Evolutionary conservation across 2,797 vertebrate species (phyloP), one percentile per base, ranked within the genome.

Genomic region (Bufotes viridis): DNA sequence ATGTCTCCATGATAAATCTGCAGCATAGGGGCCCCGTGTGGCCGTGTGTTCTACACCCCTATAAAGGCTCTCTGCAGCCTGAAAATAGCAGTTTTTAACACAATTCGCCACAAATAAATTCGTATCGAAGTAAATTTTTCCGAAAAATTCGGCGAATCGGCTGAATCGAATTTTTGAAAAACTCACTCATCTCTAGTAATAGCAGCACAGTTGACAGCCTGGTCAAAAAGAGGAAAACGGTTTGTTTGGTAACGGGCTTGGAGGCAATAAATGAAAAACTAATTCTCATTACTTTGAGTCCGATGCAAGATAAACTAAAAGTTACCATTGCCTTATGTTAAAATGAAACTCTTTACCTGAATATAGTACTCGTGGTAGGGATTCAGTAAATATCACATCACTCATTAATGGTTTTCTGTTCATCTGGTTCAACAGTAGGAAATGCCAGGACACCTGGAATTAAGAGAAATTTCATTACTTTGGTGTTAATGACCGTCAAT

Each of bases 371-470:
- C 65, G 67, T 22, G 86, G 67, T 0, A 72, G 26, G 42, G 65
- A 60, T 10, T 86, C 78, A 78, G 61, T 69, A 88, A 61, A 82
- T 24, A 82, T 76, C 26, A 78, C 42, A 81, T 81, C 78, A 65
- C 2, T 72, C 60, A 67, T 20, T 34, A 58, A 57, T 80, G 57
- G 10, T 29, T 76, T 86, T 29, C 22, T 85, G 29, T 22, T 69
- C 70, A 15, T 53, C 34, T 87, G 70, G 53, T 88, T 87, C 55
- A 63, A 60, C 15, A 78, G 20, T 55, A 90, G 49, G 58, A 75
- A 70, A 61, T 90, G 86, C 90, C 90, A 90, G 15, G 90, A 90
- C 6, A 84, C 81, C 90, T 90, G 70, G 1, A 86, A 84, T 11
- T n/a, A 29, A 8, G 7, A 49, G 7, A 75, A 75, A 29, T 22